phyloP scores from a whole-genome alignment of 2,113 vertebrate genomes.

The Martes martes region DNA sequence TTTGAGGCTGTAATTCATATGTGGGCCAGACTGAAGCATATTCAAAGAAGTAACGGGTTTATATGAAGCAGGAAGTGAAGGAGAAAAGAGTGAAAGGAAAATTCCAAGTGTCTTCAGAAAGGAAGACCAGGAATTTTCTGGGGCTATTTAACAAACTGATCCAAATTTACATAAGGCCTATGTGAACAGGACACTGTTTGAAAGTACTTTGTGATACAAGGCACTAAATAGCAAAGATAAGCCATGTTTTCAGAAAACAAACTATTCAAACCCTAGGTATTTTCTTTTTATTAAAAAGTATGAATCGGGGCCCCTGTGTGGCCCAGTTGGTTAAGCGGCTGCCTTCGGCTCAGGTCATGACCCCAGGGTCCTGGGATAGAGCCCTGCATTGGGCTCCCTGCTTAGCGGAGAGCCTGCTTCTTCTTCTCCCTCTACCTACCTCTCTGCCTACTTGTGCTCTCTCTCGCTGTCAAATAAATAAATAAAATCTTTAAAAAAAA shows the following conservation, averaged over 20 bases:
- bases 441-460: too few species aligned
- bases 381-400: too few species aligned
- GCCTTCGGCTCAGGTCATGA: too few species aligned
- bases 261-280: background rate
- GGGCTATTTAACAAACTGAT: background rate
- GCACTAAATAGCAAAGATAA: background rate
- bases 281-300: background rate
- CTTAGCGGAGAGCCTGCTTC: too few species aligned
- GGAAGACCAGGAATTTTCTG: background rate
- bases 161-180: background rate
- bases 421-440: too few species aligned
- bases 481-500: too few species aligned
- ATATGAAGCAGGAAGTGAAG: background rate
- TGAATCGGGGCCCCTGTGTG: background rate
- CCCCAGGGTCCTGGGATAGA: too few species aligned
- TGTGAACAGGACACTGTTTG: background rate
- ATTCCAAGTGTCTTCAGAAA: background rate
- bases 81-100: background rate
- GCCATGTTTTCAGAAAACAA: background rate
- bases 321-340: too few species aligned
- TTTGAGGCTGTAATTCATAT: background rate
- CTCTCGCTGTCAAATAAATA: too few species aligned
- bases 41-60: background rate
- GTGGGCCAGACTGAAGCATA: background rate
- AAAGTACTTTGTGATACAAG: background rate